Evolutionary conservation across 2,797 vertebrate genomes (phyloP), one percentile per base, ranked within the genome.

Genomic region (Botia kubotai): DNA sequence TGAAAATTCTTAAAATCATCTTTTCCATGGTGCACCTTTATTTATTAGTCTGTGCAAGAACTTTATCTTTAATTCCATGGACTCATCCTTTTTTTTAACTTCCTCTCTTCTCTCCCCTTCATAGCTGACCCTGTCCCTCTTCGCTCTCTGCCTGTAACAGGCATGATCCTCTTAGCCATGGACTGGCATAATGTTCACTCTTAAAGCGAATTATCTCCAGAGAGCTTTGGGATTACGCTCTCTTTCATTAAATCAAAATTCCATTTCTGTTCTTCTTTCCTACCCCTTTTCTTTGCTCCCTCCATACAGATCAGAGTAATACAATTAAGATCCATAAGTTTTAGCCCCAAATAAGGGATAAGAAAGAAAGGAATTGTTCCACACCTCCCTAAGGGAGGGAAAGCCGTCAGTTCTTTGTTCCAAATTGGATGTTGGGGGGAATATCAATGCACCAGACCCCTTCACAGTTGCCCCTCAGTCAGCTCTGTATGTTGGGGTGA

Each of bases 251-350:
- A 91, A 93, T 91, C 90, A 89, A 87, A 93, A 93, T 92, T 92
- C 89, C 86, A 87, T 91, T 91, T 91, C 84, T 86, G 82, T 86
- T 89, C 84, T 87, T 85, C 72, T 60, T 79, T 80, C 58, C 16
- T 73, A 52, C 69, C 75, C 82, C 4, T 53, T 78, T 86, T 80
- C 80, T 29, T 53, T 33, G 39, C 82, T 81, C 82, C 81, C 83
- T 87, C 60, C 75, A 62, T 79, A 84, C 14, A 74, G 83, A 86
- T 86, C 86, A 82, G 66, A 78, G 84, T 94, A 92, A 94, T 93
- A 87, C 90, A 93, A 93, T 94, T 94, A 93, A 90, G 89, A 89
- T 88, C 89, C 75, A 87, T 91, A 92, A 89, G 90, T 90, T 92
- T 88, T 89, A 89, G 87, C 87, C 82, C 83, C 85, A 86, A 92